These are phyloP conservation scores for Limonius californicus DNA, from an alignment of 1,140 invertebrate genomes.

Conservation along the genomic window DNA sequence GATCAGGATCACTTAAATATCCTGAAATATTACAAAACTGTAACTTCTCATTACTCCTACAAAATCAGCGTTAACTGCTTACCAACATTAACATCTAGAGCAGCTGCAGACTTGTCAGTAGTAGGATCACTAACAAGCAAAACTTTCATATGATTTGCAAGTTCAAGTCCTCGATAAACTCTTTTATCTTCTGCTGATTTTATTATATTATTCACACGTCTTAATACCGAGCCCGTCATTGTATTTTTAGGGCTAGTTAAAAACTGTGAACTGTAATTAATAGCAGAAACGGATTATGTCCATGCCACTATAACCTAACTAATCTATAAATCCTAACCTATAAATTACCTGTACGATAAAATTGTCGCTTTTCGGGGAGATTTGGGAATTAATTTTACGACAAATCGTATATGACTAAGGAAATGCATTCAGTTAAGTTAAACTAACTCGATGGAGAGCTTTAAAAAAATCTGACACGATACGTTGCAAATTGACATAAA, in stretches of 20 bases:
- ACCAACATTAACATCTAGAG: constrained; percentile 76
- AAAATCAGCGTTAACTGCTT: constrained; percentile 23
- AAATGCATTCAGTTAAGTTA: not conserved
- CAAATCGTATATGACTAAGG: not conserved
- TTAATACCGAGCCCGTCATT: constrained; percentile 17
- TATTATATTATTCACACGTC: constrained; percentile 58
- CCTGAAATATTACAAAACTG: constrained; percentile 51
- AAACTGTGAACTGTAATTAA: not conserved
- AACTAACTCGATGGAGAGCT: not conserved
- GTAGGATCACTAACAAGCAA: constrained; percentile 84
- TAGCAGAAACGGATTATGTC: not conserved
- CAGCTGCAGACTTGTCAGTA: constrained; percentile 92
- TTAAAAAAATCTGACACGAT: not conserved
- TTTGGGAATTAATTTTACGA: not conserved
- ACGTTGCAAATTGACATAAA: not conserved
- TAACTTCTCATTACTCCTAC: not conserved
- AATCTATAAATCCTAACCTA: not conserved
- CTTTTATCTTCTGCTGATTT: constrained; percentile 79
- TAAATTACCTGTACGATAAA: not conserved
- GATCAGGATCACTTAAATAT: constrained; percentile 80
- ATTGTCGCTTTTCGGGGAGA: not conserved
- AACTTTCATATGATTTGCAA: constrained; percentile 85
- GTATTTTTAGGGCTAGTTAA: not conserved
- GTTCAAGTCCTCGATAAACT: constrained; percentile 74
- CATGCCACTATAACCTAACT: not conserved